Base-by-base conservation (phyloP, 2,888 invertebrate genomes). In the Didymodactylos carnosus region DNA sequence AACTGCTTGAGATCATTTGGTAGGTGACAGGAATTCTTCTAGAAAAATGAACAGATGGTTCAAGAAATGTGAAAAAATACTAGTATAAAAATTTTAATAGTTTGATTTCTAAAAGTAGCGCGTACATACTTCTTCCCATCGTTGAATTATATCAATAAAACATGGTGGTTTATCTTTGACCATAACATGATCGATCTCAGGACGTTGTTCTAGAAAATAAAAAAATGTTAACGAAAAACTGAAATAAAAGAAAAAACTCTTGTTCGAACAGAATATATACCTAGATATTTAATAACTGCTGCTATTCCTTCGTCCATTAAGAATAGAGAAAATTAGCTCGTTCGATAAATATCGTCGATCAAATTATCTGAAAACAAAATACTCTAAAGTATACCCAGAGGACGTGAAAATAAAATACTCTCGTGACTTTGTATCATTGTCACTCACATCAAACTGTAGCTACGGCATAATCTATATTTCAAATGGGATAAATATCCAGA, bases 1-100 rank as follows among this genome's bases (percentile, higher is more conserved):
- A 82, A 83, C 73, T 77, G 79, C 72, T 80, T 81, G 70, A 83
- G 75, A 77, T 83, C 83, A 53, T 80, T 80, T 11, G 82, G 81
- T 39, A 83, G 76, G 39, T 80, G 77, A 72, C 81, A 81, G 8
- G 78, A 77, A 73, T 80, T 78, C 77, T 79, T 80, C 81, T 81
- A 40, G 29, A 29, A 35, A 10, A 6, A 72, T 39, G 29, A 51
- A 69, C 19, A 39, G 13, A 25, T 62, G 11, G 11, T 14, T n/a
- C 11, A 25, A 23, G 11, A 14, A n/a, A 23, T 13, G 19, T 13
- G 11, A 62, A 29, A 13, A 25, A 2, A 39, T 19, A 43, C 19
- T 25, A 19, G 8, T 8, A 39, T 10, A 35, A 1, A 29, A 40
- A 2, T 10, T 43, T 41, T 10, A 23, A 14, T 25, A 27, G 14